A percentile compares a stretch with the other conserved stretches of the same genome.
These are phyloP conservation scores for Magallana gigas DNA, from an alignment of 1,140 invertebrate species.

Conservation along the genomic window DNA sequence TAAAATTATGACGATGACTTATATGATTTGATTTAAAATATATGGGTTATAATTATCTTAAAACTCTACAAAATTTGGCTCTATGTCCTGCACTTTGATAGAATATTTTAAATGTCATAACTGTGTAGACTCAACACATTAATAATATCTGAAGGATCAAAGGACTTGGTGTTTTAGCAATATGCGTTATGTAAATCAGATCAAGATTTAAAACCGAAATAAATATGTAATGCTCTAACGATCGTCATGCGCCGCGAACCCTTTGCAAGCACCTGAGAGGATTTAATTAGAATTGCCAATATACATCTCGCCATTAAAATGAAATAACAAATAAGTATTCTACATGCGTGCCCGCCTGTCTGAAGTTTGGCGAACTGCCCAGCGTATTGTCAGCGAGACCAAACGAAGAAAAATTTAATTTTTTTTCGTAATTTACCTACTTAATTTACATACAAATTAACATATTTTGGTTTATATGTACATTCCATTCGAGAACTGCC, in stretches of 20 bases:
- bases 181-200: conserved; percentile 36
- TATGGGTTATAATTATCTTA: not conserved
- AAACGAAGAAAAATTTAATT: not conserved
- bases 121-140: not conserved
- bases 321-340: not conserved
- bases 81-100: not conserved
- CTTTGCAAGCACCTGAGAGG: not conserved
- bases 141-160: not conserved
- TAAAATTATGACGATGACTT: not conserved
- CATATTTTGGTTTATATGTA: too few species aligned
- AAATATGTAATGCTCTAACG: conserved; percentile 31
- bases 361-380: not conserved
- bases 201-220: conserved; percentile 31
- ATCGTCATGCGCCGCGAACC: not conserved
- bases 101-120: conserved; percentile 12
- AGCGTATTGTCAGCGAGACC: not conserved
- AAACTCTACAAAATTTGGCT: not conserved
- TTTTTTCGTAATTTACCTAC: not conserved
- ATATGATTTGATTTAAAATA: too few species aligned
- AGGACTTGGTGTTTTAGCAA: not conserved
- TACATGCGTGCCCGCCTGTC: not conserved
- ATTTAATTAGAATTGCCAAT: conserved; percentile 21
- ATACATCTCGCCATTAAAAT: not conserved
- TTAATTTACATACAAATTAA: too few species aligned
- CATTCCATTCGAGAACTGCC: too few species aligned